These are phyloP conservation scores for Pollenia amentaria DNA, from an alignment of 2,888 invertebrate species.

Conservation along the genomic window DNA sequence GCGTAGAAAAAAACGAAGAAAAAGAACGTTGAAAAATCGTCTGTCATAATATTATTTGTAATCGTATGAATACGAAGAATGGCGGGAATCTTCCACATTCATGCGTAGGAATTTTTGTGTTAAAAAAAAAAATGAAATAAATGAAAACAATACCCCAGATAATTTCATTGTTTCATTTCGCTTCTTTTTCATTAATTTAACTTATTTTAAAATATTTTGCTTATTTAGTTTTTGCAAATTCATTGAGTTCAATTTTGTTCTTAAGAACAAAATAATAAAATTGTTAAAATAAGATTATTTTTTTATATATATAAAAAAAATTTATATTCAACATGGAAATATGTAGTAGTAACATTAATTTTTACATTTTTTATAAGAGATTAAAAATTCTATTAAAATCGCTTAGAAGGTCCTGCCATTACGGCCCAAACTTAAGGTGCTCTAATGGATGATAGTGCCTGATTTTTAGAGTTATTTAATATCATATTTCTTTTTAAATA, in stretches of 20 bases:
- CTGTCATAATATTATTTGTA: conserved; percentile 72
- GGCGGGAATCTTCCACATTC: conserved; percentile 21
- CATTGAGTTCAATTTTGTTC: conserved; percentile 2
- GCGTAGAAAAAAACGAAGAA: conserved; percentile 6
- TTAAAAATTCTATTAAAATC: too few species aligned
- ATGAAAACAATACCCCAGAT: conserved; percentile 48
- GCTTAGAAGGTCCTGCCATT: too few species aligned
- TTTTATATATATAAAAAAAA: too few species aligned
- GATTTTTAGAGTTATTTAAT: too few species aligned
- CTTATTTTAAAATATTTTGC: background rate
- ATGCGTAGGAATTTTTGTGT: conserved; percentile 19
- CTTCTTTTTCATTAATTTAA: background rate
- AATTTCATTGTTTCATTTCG: conserved; percentile 18
- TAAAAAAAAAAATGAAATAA: conserved; percentile 24
- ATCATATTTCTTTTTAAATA: too few species aligned
- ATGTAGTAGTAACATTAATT: too few species aligned
- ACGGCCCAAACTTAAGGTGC: too few species aligned
- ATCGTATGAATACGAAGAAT: conserved; percentile 41
- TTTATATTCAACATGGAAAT: too few species aligned
- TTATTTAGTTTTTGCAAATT: conserved; percentile 13
- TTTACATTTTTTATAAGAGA: too few species aligned
- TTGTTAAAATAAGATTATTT: too few species aligned
- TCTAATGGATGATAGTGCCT: too few species aligned
- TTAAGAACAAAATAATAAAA: too few species aligned
- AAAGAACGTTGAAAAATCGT: conserved; percentile 66